These are phyloP conservation scores for Plagodis dolabraria DNA, from an alignment of 2,888 invertebrate species.

Conservation along the genomic window DNA sequence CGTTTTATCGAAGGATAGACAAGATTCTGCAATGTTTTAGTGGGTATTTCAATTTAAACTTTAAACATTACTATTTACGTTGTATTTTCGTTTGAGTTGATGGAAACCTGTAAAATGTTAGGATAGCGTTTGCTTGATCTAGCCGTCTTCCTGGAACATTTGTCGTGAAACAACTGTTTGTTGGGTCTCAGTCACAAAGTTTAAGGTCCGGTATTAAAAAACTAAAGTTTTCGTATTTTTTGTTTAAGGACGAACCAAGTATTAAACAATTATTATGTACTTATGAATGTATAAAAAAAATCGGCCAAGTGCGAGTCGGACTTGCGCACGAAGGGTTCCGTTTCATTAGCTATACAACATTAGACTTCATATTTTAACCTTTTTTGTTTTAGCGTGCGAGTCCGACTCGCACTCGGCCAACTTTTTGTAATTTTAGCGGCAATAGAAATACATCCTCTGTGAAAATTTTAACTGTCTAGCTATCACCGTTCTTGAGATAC, in stretches of 20 bases:
- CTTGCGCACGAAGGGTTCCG: too few relatives aligned
- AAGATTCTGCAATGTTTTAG: slow-evolving; percentile 13
- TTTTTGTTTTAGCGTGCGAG: too few relatives aligned
- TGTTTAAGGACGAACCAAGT: background rate
- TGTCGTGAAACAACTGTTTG: slow-evolving; percentile 55
- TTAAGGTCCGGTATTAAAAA: background rate
- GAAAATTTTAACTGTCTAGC: too few relatives aligned
- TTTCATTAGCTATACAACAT: too few relatives aligned
- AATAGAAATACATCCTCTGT: too few relatives aligned
- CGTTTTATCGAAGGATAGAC: slow-evolving; percentile 25
- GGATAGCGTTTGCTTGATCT: slow-evolving; percentile 49
- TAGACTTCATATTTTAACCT: too few relatives aligned
- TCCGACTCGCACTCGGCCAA: too few relatives aligned
- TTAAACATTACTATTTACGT: background rate
- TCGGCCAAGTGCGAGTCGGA: too few relatives aligned
- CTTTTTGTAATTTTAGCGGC: too few relatives aligned
- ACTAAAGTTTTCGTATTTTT: background rate
- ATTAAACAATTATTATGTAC: background rate
- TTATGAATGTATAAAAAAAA: too few relatives aligned
- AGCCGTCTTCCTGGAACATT: slow-evolving; percentile 63
- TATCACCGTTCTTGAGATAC: too few relatives aligned
- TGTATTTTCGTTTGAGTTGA: slow-evolving; percentile 7
- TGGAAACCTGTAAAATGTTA: slow-evolving; percentile 19
- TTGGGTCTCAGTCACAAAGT: slow-evolving; percentile 48
- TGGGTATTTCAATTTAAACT: background rate